Evolutionary conservation across 2,797 vertebrate genomes (phyloP), one percentile per base, ranked within the genome.

Genomic region (Sebastes diploproa): DNA sequence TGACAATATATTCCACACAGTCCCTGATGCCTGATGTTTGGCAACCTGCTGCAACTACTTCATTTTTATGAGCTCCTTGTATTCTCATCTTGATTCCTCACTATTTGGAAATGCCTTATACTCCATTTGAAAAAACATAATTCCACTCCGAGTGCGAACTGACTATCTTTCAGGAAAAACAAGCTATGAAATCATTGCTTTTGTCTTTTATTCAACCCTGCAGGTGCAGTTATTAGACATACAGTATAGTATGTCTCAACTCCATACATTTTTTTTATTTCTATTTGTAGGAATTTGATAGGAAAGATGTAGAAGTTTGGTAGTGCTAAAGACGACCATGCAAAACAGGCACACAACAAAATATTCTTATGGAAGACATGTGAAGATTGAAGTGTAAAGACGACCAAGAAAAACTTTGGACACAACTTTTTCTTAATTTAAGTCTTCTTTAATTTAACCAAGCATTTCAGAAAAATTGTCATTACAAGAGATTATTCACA

Each of bases 81-180:
- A 59, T 66, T 42, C 23, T 46, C 38, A 64, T 75, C 25, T 12
- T 16, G 13, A 67, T 71, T 61, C 22, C 61, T 72, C 60, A 32
- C 71, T 46, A 36, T 69, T 50, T 77, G 18, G 30, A 46, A 87
- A 87, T 75, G 72, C 66, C 72, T 81, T 75, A 76, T 73, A 68
- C 59, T 83, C 46, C 60, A 81, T 88, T 75, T 75, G 4, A 78
- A 65, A 55, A 36, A 74, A 56, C 22, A 3, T 9, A 22, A 46
- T 36, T 66, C 59, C 54, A 69, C 29, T 50, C 42, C 64, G 36
- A 64, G 29, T 78, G 82, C 73, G 34, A 80, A 27, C 29, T 72
- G 81, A 86, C 74, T 60, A 77, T 90, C 84, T 78, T 78, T 69
- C 65, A 85, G 79, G 66, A 77, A 77, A 73, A 71, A 59, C 68